Conservation (phyloP, 1,140 invertebrate genomes). For the Teleogryllus occipitalis region DNA sequence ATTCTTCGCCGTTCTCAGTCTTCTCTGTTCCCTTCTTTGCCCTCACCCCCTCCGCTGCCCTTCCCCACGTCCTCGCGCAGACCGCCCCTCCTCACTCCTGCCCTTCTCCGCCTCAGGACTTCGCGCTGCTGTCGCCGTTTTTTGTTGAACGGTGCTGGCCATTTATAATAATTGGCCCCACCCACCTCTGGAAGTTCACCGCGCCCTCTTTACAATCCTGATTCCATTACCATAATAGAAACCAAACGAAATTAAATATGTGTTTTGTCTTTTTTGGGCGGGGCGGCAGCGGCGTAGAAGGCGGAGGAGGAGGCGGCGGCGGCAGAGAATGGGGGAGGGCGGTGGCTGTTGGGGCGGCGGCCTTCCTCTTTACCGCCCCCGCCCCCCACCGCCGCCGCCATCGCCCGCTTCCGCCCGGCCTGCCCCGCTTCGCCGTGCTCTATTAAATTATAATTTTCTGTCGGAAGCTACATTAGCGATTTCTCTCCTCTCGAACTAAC, state of each 20-base stretch:
- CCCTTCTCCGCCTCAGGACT: too few relatives aligned
- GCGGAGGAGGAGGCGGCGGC: too few relatives aligned
- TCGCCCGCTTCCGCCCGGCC: too few relatives aligned
- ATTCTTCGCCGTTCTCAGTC: too few relatives aligned
- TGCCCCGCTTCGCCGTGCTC: conserved; percentile 9
- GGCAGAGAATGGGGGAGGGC: neutral
- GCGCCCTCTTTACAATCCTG: conserved; percentile 20
- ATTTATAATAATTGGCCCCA: neutral
- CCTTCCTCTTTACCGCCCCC: neutral
- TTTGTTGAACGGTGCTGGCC: neutral
- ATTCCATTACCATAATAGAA: conserved; percentile 26
- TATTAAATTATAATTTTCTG: conserved; percentile 25
- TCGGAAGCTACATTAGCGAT: conserved; percentile 17
- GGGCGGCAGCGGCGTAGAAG: too few relatives aligned
- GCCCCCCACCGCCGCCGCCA: too few relatives aligned
- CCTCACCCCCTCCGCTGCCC: too few relatives aligned
- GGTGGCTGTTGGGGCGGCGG: neutral
- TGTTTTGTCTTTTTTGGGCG: conserved; percentile 8
- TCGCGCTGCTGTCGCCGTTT: neutral
- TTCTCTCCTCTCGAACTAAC: conserved; percentile 11
- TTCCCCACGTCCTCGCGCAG: neutral
- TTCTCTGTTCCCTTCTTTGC: neutral
- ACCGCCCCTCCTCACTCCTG: too few relatives aligned
- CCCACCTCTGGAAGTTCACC: conserved; percentile 8
- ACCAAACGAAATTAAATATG: conserved; percentile 26